These are phyloP conservation scores for Lepidiolamprologus cunningtoni DNA, from an alignment of 2,113 vertebrate genomes.

Conservation along the genomic window DNA sequence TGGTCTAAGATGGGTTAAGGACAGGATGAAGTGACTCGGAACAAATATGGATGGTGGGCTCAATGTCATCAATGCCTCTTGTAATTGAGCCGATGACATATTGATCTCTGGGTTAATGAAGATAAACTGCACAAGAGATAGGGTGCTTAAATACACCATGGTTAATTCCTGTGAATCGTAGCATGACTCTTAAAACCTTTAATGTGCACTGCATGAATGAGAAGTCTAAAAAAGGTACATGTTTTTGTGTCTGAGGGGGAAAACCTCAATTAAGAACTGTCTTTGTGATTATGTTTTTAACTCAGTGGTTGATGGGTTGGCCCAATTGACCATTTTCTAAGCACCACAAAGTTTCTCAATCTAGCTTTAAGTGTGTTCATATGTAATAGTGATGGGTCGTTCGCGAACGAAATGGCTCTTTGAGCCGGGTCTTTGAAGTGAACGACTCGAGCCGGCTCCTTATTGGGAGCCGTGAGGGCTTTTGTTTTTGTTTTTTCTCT, in stretches of 20 bases:
- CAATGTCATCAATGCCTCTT: conserved; percentile 52
- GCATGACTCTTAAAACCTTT: conserved; percentile 27
- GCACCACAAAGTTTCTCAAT: not conserved
- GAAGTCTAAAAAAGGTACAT: not conserved
- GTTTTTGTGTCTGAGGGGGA: not conserved
- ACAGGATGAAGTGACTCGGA: conserved; percentile 44
- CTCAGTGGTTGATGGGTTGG: not conserved
- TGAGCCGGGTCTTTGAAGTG: too few relatives aligned
- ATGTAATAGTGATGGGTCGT: not conserved
- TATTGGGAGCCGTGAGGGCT: too few relatives aligned
- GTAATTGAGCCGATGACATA: conserved; percentile 64
- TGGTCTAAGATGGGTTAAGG: not conserved
- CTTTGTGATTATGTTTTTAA: not conserved
- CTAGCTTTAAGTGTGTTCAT: not conserved
- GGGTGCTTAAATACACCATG: conserved; percentile 26
- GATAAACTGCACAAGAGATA: conserved; percentile 51
- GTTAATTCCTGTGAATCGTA: conserved; percentile 30
- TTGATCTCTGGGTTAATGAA: conserved; percentile 68
- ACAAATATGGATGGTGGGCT: conserved; percentile 52
- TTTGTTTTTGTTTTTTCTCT: too few relatives aligned
- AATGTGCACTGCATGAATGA: not conserved
- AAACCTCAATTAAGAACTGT: not conserved
- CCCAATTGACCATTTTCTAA: not conserved
- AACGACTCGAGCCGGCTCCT: too few relatives aligned
- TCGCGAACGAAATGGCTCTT: too few relatives aligned